Percentiles rank a stretch among this genome's conserved stretches.
phyloP scores from a whole-genome alignment of 2,888 invertebrate genomes.

The Eueremaeus valkanovi region DNA sequence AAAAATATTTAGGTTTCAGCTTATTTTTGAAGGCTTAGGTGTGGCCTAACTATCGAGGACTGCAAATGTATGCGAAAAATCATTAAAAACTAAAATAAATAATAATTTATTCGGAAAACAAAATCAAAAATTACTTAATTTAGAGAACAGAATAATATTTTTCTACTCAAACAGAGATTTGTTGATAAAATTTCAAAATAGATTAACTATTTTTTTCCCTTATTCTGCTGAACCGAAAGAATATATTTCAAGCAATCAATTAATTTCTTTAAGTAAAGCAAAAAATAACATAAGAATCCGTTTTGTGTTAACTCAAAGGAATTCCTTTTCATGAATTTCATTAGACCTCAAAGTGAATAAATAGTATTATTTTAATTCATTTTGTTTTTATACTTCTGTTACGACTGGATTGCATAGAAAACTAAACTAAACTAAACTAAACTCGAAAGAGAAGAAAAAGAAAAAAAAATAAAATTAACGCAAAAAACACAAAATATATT shows the following conservation, averaged over 20 bases:
- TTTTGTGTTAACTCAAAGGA: not conserved
- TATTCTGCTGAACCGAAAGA: not conserved
- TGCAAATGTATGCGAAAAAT: not conserved
- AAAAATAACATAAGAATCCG: not conserved
- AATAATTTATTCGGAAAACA: constrained; percentile 12
- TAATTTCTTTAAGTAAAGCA: not conserved
- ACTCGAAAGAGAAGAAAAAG: too few species aligned
- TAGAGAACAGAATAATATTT: not conserved
- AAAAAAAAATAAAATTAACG: not conserved
- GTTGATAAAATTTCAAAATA: constrained; percentile 17
- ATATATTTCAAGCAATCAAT: constrained; percentile 13
- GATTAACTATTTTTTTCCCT: too few species aligned
- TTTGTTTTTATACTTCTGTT: not conserved
- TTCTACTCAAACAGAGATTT: not conserved
- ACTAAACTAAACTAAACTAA: not conserved
- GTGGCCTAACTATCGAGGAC: not conserved
- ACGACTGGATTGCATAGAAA: not conserved
- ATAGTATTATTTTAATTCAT: constrained; percentile 10
- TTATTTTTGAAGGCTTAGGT: constrained; percentile 19
- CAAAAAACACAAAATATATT: not conserved
- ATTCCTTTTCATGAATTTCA: constrained; percentile 7
- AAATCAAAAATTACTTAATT: constrained; percentile 20
- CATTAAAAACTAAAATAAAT: not conserved
- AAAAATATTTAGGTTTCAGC: constrained; percentile 16
- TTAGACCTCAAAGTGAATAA: constrained; percentile 21